Evolutionary conservation across 2,797 vertebrate species (phyloP).

Genomic region (Brachymystax lenok): DNA sequence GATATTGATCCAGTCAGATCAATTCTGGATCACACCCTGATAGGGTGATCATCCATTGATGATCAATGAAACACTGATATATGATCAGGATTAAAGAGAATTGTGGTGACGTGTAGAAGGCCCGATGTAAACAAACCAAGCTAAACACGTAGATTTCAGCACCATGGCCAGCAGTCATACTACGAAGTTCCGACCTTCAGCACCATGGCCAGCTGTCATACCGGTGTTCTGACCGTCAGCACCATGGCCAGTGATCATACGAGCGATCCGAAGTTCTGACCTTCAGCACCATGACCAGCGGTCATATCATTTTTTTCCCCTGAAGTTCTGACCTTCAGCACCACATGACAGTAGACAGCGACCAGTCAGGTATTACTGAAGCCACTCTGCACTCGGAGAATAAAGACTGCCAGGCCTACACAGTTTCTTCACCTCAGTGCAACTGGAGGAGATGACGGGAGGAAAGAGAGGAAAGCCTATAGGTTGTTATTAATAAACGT

Average conservation of each 20-base stretch:
- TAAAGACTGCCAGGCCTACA: neutral
- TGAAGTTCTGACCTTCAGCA: neutral
- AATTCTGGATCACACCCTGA: neutral
- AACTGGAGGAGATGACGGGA: neutral
- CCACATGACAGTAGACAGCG: neutral
- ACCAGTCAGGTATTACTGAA: too few relatives aligned
- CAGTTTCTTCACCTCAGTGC: neutral
- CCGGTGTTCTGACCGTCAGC: too few relatives aligned
- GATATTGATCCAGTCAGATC: neutral
- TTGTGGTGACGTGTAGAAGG: neutral
- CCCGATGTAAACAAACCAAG: neutral
- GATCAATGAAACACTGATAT: neutral
- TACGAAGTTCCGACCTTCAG: too few relatives aligned
- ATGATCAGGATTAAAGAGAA: neutral
- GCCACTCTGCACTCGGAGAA: neutral
- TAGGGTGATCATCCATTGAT: neutral
- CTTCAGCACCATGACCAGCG: too few relatives aligned
- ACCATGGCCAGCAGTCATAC: too few relatives aligned
- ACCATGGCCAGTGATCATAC: too few relatives aligned
- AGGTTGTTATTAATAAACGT: too few relatives aligned
- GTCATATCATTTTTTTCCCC: too few relatives aligned
- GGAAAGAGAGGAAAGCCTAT: neutral
- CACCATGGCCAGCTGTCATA: neutral
- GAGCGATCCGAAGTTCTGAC: accelerated
- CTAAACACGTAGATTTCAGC: neutral